Conservation (phyloP, 37 sponge, comb jelly and placozoan species). For the Beroe ovata region DNA sequence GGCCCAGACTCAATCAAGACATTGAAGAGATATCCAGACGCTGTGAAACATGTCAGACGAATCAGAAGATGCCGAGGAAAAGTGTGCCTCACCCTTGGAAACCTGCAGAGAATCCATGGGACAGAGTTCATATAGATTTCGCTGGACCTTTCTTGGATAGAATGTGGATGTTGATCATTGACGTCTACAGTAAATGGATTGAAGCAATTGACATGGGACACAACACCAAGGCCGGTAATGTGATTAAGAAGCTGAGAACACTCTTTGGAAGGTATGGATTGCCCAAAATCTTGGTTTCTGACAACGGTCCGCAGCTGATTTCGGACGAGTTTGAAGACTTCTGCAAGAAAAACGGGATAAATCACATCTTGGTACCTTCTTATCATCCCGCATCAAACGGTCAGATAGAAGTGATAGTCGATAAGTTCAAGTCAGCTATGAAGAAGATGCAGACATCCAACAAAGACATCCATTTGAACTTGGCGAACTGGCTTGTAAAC, state of each 20-base stretch:
- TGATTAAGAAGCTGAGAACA: not conserved
- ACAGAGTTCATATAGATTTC: constrained; percentile 4
- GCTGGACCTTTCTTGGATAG: not conserved
- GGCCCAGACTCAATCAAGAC: not conserved
- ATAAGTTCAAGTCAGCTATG: constrained; percentile 6
- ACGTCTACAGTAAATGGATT: constrained; percentile 15
- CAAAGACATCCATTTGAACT: not conserved
- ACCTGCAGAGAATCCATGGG: not conserved
- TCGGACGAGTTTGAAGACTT: not conserved
- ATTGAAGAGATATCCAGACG: not conserved
- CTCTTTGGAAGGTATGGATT: not conserved
- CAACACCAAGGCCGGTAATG: not conserved
- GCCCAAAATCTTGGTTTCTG: constrained; percentile 14
- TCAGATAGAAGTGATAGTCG: constrained; percentile 4
- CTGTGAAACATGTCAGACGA: not conserved
- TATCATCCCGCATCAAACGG: not conserved
- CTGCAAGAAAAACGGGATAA: not conserved
- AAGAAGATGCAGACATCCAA: constrained; percentile 6
- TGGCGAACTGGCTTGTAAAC: not conserved
- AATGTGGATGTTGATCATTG: not conserved
- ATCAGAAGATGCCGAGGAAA: not conserved
- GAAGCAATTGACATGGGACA: not conserved
- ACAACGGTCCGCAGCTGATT: not conserved
- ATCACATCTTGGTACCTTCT: not conserved
- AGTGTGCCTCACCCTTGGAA: constrained; percentile 8